Percentiles rank a stretch among this genome's conserved stretches.
phyloP scores from a whole-genome alignment of 1,140 invertebrate genomes.

The Trichomalopsis sarcophagae region DNA sequence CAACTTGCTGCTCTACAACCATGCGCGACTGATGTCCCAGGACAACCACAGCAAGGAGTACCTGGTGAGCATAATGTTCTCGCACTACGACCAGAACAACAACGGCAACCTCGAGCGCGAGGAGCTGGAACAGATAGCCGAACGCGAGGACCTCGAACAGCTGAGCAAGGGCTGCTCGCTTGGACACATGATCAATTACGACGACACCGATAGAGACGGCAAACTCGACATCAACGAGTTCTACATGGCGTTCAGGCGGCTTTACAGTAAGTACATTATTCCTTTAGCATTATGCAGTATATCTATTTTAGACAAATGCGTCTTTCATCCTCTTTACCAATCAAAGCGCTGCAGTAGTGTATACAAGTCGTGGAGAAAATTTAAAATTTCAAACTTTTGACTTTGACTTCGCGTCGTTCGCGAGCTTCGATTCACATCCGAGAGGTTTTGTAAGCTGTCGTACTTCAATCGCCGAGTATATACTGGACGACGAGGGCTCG shows the following conservation, averaged over 20 bases:
- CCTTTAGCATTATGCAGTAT: neutral
- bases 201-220: constrained; percentile 82
- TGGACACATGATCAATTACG: constrained; percentile 82
- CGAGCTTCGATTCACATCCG: too few relatives aligned
- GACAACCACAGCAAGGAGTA: constrained; percentile 82
- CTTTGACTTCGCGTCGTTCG: too few relatives aligned
- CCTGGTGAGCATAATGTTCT: constrained; percentile 86
- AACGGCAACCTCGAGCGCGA: constrained; percentile 81
- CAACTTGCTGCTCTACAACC: constrained; percentile 84
- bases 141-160: constrained; percentile 79
- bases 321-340: neutral
- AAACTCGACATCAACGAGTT: constrained; percentile 84
- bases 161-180: constrained; percentile 82
- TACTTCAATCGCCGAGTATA: neutral
- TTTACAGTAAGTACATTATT: constrained; percentile 79
- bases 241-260: constrained; percentile 85
- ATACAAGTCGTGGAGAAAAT: neutral
- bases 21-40: constrained; percentile 80
- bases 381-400: neutral
- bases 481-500: neutral
- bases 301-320: neutral
- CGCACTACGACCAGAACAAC: constrained; percentile 85
- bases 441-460: neutral
- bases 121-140: constrained; percentile 81
- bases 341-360: neutral